A percentile compares a stretch with the other conserved stretches of the same genome.
Conservation (phyloP, 1,140 invertebrate species). For the Hyles vespertilio region DNA sequence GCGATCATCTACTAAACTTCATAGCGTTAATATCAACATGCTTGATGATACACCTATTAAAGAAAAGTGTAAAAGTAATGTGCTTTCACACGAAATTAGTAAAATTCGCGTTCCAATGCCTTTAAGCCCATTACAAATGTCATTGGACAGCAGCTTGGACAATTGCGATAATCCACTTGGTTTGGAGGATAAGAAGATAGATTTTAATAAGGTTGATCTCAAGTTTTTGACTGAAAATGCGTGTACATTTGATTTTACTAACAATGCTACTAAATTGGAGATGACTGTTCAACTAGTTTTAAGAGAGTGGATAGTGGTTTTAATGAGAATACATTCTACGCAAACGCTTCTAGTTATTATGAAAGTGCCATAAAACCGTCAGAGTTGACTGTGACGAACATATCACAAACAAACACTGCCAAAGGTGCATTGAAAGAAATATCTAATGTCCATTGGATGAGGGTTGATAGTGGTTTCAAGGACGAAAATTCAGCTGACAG, state of each 20-base stretch:
- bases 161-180: conserved; percentile 49
- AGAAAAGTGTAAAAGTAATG: conserved; percentile 45
- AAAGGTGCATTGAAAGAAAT: conserved; percentile 59
- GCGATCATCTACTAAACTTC: conserved; percentile 48
- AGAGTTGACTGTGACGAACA: conserved; percentile 61
- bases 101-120: conserved; percentile 47
- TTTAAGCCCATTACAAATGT: conserved; percentile 56
- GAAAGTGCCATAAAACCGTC: conserved; percentile 71
- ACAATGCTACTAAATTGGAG: conserved; percentile 31
- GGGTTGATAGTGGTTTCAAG: conserved; percentile 70
- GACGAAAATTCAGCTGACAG: conserved; percentile 64
- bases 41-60: conserved; percentile 60
- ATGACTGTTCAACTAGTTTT: conserved; percentile 51
- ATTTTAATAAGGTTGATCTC: conserved; percentile 69
- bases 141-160: conserved; percentile 66
- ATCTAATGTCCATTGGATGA: conserved; percentile 66
- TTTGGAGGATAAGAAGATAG: conserved; percentile 63
- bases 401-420: conserved; percentile 34
- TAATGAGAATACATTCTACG: conserved; percentile 64
- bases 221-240: conserved; percentile 63
- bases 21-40: conserved; percentile 31
- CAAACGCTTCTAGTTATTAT: conserved; percentile 63
- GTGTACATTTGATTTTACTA: conserved; percentile 40
- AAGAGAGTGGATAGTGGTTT: conserved; percentile 70
- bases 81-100: conserved; percentile 58